Evolutionary conservation across 2,797 vertebrate species (phyloP).

Genomic region (Botia almorhae): DNA sequence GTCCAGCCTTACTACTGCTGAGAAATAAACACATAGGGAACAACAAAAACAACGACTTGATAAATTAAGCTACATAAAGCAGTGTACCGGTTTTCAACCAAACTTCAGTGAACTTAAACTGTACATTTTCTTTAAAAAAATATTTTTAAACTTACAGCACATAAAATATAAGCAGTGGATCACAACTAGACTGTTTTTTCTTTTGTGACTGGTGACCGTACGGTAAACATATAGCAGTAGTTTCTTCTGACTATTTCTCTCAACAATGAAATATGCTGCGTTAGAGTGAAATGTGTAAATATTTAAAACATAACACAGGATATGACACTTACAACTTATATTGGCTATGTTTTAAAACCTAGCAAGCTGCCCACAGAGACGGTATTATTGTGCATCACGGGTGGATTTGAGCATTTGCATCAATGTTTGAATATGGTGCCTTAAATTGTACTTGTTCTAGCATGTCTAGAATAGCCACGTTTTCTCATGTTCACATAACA

Average conservation of each 20-base stretch:
- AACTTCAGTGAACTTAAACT: slow-evolving; percentile 71
- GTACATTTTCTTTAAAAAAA: slow-evolving; percentile 50
- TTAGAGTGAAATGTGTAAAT: neutral
- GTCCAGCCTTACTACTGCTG: slow-evolving; percentile 77
- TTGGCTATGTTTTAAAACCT: neutral
- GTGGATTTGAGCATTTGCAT: neutral
- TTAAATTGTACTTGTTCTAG: neutral
- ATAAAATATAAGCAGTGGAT: slow-evolving; percentile 71
- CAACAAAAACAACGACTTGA: slow-evolving; percentile 64
- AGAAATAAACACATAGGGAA: slow-evolving; percentile 32
- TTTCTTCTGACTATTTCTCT: slow-evolving; percentile 1
- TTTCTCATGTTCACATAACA: neutral
- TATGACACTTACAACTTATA: neutral
- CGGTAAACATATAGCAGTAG: slow-evolving; percentile 37
- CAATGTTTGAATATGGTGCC: neutral
- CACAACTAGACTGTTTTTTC: slow-evolving; percentile 82
- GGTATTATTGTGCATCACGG: neutral
- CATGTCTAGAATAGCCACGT: neutral
- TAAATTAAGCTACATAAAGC: slow-evolving; percentile 75
- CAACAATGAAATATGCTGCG: neutral
- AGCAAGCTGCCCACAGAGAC: neutral
- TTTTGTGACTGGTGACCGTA: slow-evolving; percentile 65
- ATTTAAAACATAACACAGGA: neutral
- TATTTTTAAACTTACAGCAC: slow-evolving; percentile 51
- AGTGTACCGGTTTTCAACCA: slow-evolving; percentile 77